Base-by-base conservation (phyloP, 2,888 invertebrate species). In the Parnassius glacialis region DNA sequence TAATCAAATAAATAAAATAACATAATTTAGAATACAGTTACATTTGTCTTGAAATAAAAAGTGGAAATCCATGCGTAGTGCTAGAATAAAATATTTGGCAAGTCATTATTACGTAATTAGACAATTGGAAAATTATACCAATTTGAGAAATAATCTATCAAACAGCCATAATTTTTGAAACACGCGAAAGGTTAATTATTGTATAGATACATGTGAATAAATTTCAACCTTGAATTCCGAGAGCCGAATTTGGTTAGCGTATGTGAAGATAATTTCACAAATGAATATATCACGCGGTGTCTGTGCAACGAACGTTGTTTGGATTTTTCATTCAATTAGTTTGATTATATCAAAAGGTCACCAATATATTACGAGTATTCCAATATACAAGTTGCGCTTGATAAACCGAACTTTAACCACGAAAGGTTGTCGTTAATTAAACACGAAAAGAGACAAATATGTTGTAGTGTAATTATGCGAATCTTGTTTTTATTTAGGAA, bases 171-270 rank as follows among this genome's bases (percentile, higher is more conserved):
- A 62, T 71, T 62, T 64, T 59, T 54, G 60, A 58, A 57, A 65
- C 62, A 66, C 64, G 61, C 65, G 61, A 64, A 34, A 67, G 64
- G 44, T 52, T 52, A 67, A 66, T 67, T 64, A 57, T 58, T 70
- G 70, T 69, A 72, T 69, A 63, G 60, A 65, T 44, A 45, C 41
- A 52, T 13, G 51, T n/a, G 67, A 67, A 65, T 70, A 64, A 56
- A 65, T 62, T 62, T 56, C 57, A 66, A 64, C 83, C 80, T 77
- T 79, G 75, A 63, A 48, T 61, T 50, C 50, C 74, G 75, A 34
- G 34, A 34, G 34, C 34, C 66, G 63, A 78, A 78, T 72, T 53
- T 69, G 50, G 68, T 76, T 79, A 78, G 68, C 74, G 64, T 60
- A 10, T 55, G 61, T 10, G 61, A 61, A 71, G 67, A 73, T 70